A percentile compares a stretch with the other conserved stretches of the same genome.
Evolutionary conservation across 2,888 invertebrate species (phyloP).

Genomic region (Acleris sparsana): DNA sequence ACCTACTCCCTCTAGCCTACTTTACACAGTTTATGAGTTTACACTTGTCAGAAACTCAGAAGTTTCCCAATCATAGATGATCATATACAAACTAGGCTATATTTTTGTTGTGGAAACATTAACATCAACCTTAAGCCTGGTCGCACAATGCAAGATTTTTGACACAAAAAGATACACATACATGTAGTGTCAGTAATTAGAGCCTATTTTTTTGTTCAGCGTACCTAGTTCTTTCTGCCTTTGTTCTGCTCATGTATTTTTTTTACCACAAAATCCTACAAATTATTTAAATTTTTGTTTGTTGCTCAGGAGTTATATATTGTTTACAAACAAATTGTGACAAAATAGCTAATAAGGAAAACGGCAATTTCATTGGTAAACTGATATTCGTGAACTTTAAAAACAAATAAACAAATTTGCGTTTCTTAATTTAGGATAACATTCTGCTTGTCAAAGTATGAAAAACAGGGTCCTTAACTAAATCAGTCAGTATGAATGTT

Average conservation of each 20-base stretch:
- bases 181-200: too few species aligned
- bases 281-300: too few species aligned
- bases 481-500: conserved; percentile 63
- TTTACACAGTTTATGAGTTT: neutral
- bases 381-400: neutral
- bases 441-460: conserved; percentile 22
- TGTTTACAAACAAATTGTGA: too few species aligned
- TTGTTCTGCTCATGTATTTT: too few species aligned
- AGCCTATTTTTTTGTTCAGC: too few species aligned
- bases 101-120: conserved; percentile 1
- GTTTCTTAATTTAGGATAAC: neutral
- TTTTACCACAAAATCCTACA: too few species aligned
- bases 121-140: too few species aligned
- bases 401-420: neutral
- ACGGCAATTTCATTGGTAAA: neutral
- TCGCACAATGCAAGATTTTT: too few species aligned
- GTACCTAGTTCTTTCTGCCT: too few species aligned
- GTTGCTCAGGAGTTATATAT: too few species aligned
- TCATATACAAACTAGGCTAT: conserved; percentile 24
- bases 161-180: too few species aligned
- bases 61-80: conserved; percentile 27
- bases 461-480: conserved; percentile 62
- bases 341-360: neutral
- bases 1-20: conserved; percentile 20
- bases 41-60: conserved; percentile 6